phyloP scores from a whole-genome alignment of 2,888 invertebrate genomes.

The Cephus rjabovi region DNA sequence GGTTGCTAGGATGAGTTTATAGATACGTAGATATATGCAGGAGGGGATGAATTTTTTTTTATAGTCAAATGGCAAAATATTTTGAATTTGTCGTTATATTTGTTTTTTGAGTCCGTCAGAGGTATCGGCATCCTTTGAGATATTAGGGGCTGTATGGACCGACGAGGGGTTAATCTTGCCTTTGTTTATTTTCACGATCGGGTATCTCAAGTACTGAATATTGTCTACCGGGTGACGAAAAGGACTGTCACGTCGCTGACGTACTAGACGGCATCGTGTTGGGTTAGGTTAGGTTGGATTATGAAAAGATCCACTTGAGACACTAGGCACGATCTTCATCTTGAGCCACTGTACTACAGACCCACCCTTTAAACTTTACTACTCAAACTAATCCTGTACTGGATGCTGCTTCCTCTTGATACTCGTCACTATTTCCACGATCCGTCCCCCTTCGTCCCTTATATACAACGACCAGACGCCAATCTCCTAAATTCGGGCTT shows the following conservation, averaged over 20 bases:
- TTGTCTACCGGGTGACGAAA: not conserved
- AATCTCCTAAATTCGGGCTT: not conserved
- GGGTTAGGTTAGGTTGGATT: slow-evolving; percentile 7
- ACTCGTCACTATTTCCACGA: slow-evolving; percentile 11
- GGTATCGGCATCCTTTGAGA: too few species aligned
- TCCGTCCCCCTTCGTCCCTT: slow-evolving; percentile 4
- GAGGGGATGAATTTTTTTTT: too few species aligned
- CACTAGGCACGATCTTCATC: slow-evolving; percentile 47
- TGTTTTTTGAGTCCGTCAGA: not conserved
- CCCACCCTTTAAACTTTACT: slow-evolving; percentile 12
- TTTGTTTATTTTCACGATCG: not conserved
- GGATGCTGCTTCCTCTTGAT: not conserved
- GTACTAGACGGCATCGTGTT: not conserved
- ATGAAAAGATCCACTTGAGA: slow-evolving; percentile 46
- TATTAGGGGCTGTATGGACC: not conserved
- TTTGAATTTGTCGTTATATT: too few species aligned
- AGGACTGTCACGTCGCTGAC: not conserved
- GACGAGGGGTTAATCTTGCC: not conserved
- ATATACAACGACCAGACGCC: not conserved
- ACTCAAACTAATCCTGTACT: slow-evolving; percentile 14
- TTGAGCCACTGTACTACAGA: slow-evolving; percentile 29
- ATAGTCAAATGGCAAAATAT: too few species aligned
- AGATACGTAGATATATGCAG: too few species aligned
- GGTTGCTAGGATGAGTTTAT: too few species aligned
- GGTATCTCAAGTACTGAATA: not conserved